These are phyloP conservation scores for Bos taurus DNA, from an alignment of 2,113 vertebrate genomes.

Conservation along the genomic window ARS-UCD2.0 NC_037345.1:28006001-28006500, in stretches of 20 bases:
- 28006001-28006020: neutral
- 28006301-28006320: neutral
- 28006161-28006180: neutral
- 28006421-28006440: neutral
- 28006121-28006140: neutral
- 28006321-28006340: neutral
- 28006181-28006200: neutral
- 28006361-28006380: neutral
- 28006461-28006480: neutral
- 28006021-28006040: neutral
- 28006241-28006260: neutral
- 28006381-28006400: neutral
- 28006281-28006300: neutral
- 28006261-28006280: rapidly evolving
- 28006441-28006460: neutral
- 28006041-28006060: neutral
- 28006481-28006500: neutral
- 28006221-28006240: neutral
- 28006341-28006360: neutral
- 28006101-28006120: neutral
- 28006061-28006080: neutral
- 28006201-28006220: neutral
- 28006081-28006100: neutral
- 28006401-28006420: neutral
- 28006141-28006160: neutral